Evolutionary conservation across 2,797 vertebrate genomes (phyloP), one percentile per base, ranked within the genome.

Genomic region (Dermochelys coriacea): DNA sequence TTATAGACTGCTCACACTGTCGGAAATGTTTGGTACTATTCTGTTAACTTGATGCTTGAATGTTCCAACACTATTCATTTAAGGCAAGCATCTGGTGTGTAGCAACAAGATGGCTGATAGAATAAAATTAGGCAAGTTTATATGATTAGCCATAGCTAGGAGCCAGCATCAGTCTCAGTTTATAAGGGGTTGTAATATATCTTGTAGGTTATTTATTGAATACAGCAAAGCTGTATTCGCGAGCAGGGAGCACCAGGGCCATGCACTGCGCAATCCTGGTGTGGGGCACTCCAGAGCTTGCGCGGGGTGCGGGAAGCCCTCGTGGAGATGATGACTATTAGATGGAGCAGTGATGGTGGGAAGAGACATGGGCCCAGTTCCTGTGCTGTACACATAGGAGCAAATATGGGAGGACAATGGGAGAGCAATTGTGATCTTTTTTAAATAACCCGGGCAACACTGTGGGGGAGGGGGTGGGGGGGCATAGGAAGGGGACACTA

Each of bases 21-120:
- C 89, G 89, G 95, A 93, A 97, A 94, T 94, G 93, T 95, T 97
- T 95, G 97, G 97, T 96, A 95, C 90, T 96, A 96, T 95, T 96
- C 96, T 94, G 95, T 97, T 98, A 97, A 97, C 97, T 97, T 94
- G 94, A 89, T 96, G 91, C 90, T 95, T 97, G 96, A 96, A 96
- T 96, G 93, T 97, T 96, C 95, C 93, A 94, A 83, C 91, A 86
- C 97, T 97, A 94, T 97, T 97, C 95, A 96, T 97, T 96, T 94
- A 95, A 95, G 93, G 91, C 95, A 95, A 96, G 97, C 96, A 97
- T 96, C 96, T 97, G 96, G 97, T 94, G 94, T 96, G 91, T 96
- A 96, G 97, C 93, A 96, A 96, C 93, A 95, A 97, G 96, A 97
- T 94, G 95, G 95, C 92, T 96, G 93, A 94, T 90, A 45, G 93